These are phyloP conservation scores for Leptobrachium ailaonicum DNA, from an alignment of 2,113 vertebrate genomes.

Conservation along the genomic window DNA sequence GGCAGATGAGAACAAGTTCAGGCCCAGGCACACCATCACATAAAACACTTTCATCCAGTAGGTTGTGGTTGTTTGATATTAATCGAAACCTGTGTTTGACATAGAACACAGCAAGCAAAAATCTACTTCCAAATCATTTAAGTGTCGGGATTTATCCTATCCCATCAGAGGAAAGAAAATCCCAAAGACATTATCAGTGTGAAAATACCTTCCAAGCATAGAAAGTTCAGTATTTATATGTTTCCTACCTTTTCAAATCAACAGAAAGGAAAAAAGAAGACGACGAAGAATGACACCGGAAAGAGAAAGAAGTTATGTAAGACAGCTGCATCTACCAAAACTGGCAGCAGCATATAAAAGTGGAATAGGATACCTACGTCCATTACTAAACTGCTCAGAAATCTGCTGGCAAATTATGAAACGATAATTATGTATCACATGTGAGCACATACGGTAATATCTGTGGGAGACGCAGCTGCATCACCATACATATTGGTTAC, in stretches of 20 bases:
- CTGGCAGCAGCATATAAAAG: conserved; percentile 66
- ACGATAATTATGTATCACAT: conserved; percentile 44
- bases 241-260: background rate
- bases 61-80: no score
- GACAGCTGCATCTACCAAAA: conserved; percentile 65
- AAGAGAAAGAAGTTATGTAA: conserved; percentile 12
- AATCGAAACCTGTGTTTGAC: no score
- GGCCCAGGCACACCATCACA: no score
- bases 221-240: no score
- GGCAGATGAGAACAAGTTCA: no score
- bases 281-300: conserved; percentile 48
- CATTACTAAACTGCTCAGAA: conserved; percentile 65
- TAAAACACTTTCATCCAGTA: no score
- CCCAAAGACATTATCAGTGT: no score
- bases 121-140: no score
- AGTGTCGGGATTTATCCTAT: no score
- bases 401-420: conserved; percentile 71
- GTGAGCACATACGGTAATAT: conserved; percentile 10
- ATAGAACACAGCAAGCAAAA: no score
- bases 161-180: no score
- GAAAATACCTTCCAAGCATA: no score
- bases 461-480: conserved; percentile 27
- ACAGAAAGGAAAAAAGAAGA: background rate
- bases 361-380: conserved; percentile 63
- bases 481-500: conserved; percentile 20